Percentiles rank a stretch among this genome's conserved stretches.
phyloP scores from a whole-genome alignment of 2,797 vertebrate species.

The Falco novaeseelandiae region DNA sequence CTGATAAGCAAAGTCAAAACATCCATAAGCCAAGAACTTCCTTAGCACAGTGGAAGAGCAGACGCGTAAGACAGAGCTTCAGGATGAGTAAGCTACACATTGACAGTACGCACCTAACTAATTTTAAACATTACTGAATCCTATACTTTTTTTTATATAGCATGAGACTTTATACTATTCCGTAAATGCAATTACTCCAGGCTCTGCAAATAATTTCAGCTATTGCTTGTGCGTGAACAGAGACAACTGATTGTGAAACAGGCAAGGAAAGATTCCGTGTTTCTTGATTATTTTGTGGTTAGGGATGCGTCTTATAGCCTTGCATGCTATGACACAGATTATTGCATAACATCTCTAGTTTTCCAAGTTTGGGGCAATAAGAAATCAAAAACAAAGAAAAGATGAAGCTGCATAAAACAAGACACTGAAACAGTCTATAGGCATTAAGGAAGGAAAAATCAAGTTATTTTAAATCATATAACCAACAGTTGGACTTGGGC shows the following conservation, averaged over 20 bases:
- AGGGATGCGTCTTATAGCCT: neutral
- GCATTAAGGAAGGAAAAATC: neutral
- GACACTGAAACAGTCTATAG: neutral
- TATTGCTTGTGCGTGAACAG: neutral
- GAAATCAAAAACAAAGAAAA: neutral
- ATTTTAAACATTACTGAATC: neutral
- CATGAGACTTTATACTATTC: neutral
- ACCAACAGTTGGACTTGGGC: neutral
- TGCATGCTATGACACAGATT: neutral
- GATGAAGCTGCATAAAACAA: neutral
- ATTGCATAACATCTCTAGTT: neutral
- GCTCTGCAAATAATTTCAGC: conserved; percentile 17
- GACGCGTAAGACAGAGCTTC: neutral
- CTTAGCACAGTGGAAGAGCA: neutral
- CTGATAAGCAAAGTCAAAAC: neutral
- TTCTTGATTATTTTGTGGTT: neutral
- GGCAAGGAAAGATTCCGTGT: neutral
- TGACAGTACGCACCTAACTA: neutral
- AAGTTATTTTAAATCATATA: neutral
- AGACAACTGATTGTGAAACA: conserved; percentile 29
- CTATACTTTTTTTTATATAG: neutral
- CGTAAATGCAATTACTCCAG: neutral
- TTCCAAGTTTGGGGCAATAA: neutral
- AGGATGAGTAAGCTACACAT: neutral
- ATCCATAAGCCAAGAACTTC: neutral